Percentiles rank a stretch among this genome's conserved stretches.
phyloP scores from a whole-genome alignment of 2,113 vertebrate genomes.

The Phrynosoma blainvillii region DNA sequence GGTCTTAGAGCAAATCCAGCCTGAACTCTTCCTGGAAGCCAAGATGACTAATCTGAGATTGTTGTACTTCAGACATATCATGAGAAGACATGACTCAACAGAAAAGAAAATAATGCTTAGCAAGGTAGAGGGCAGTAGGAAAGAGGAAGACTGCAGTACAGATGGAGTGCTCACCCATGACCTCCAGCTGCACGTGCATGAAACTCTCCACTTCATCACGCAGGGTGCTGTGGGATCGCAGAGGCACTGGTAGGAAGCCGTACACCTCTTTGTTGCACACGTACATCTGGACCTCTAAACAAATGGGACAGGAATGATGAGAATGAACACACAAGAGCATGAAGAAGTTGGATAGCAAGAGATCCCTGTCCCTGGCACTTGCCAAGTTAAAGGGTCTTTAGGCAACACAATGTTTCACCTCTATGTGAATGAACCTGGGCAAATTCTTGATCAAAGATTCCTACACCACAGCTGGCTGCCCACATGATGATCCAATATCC shows the following conservation, averaged over 20 bases:
- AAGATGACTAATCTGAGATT: too few relatives aligned
- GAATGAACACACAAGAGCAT: neutral
- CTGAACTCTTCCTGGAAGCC: too few relatives aligned
- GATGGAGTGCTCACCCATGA: constrained; percentile 81
- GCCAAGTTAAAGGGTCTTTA: neutral
- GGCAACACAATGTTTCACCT: neutral
- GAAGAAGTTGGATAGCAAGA: neutral
- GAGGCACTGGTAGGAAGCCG: constrained; percentile 86
- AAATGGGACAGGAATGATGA: neutral
- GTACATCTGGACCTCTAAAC: constrained; percentile 90
- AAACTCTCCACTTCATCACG: constrained; percentile 90
- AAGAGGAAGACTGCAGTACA: too few relatives aligned
- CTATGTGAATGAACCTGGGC: neutral
- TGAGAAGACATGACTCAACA: too few relatives aligned
- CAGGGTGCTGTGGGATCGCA: constrained; percentile 84
- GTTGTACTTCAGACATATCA: too few relatives aligned
- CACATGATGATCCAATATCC: too few relatives aligned
- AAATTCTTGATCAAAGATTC: neutral
- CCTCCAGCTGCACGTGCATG: constrained; percentile 84
- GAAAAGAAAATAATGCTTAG: too few relatives aligned
- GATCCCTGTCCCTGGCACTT: neutral
- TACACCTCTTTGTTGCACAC: constrained; percentile 87
- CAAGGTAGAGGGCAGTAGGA: too few relatives aligned
- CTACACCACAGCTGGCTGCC: neutral
- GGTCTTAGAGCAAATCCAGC: too few relatives aligned